Evolutionary conservation across 2,113 vertebrate species (phyloP).

Genomic region (Eurystomus gularis): DNA sequence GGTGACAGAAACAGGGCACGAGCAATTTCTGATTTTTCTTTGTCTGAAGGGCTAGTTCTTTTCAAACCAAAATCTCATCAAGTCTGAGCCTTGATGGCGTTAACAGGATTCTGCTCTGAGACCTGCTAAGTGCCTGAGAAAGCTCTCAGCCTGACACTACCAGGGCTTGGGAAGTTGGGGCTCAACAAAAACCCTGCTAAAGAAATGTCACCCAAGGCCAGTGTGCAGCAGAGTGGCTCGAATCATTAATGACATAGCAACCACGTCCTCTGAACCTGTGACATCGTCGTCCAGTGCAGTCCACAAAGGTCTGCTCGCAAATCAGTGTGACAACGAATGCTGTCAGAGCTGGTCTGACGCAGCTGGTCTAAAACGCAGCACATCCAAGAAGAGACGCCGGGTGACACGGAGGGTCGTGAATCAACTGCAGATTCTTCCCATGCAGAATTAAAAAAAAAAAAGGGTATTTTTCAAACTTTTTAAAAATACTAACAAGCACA

Average conservation of each 20-base stretch:
- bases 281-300: not conserved
- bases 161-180: not conserved
- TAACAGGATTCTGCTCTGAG: not conserved
- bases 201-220: not conserved
- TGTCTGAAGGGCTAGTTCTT: not conserved
- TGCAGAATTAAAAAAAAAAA: accelerated
- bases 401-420: no score
- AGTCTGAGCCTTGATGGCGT: accelerated
- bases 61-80: not conserved
- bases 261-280: not conserved
- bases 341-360: not conserved
- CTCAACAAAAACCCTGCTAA: not conserved
- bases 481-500: not conserved
- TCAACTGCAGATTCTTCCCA: not conserved
- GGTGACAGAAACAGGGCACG: not conserved
- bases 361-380: not conserved
- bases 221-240: not conserved
- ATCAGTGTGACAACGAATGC: not conserved
- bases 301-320: not conserved
- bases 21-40: not conserved
- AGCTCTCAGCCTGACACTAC: not conserved
- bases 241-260: not conserved
- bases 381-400: accelerated
- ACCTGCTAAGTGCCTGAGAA: not conserved
- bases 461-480: not conserved